These are phyloP conservation scores for Recurvirostra avosetta DNA, from an alignment of 2,113 vertebrate genomes.

Conservation along the genomic window DNA sequence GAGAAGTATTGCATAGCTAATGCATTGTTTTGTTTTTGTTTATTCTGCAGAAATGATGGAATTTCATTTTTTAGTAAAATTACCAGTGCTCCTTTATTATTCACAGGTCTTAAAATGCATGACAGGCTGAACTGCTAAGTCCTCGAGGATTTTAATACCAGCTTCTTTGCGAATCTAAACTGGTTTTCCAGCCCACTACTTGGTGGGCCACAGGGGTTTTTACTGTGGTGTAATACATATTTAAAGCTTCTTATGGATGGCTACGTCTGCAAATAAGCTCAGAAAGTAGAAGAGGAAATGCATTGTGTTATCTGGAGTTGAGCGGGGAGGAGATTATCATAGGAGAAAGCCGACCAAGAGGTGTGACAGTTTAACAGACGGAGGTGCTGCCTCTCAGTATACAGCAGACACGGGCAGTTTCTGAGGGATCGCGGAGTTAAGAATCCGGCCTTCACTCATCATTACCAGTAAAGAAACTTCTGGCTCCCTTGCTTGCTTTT, in stretches of 20 bases:
- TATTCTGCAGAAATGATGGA: conserved; percentile 77
- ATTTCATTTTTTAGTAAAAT: conserved; percentile 75
- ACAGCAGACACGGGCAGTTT: neutral
- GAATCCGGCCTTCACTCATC: neutral
- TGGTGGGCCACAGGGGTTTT: conserved; percentile 52
- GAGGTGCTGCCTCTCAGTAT: conserved; percentile 1
- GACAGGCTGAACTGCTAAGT: conserved; percentile 48
- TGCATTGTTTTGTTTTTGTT: conserved; percentile 79
- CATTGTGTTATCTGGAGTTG: neutral
- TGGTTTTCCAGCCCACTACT: conserved; percentile 73
- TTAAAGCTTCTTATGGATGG: conserved; percentile 57
- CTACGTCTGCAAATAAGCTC: conserved; percentile 46
- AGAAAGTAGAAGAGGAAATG: conserved; percentile 17
- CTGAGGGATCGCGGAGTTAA: neutral
- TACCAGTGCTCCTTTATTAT: conserved; percentile 63
- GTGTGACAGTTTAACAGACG: neutral
- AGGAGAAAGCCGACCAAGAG: neutral
- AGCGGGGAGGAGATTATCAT: neutral
- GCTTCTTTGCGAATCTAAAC: conserved; percentile 73
- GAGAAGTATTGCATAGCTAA: conserved; percentile 72
- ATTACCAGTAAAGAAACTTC: neutral
- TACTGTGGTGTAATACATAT: conserved; percentile 41
- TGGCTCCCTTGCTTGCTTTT: neutral
- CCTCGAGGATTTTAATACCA: conserved; percentile 57
- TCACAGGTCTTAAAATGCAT: conserved; percentile 65